Conservation (phyloP, 2,888 invertebrate species). For the Cephus pulcher region DNA sequence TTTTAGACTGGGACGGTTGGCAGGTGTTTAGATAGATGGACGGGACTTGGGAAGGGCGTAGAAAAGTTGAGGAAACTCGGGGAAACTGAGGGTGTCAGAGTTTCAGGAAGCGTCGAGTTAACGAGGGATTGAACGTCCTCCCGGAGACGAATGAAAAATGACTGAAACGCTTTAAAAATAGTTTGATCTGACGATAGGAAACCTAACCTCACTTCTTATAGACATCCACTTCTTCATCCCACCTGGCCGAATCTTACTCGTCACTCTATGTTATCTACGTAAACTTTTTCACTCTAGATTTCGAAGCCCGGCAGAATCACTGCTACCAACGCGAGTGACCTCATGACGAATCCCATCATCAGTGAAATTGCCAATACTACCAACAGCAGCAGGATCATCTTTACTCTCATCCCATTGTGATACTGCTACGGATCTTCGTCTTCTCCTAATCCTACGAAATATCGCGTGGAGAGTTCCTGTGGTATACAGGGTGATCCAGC, state of each 20-base stretch:
- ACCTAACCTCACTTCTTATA: neutral
- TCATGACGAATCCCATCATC: neutral
- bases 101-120: neutral
- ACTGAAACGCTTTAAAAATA: neutral
- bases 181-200: neutral
- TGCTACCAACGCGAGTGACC: neutral
- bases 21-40: neutral
- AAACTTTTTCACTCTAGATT: neutral
- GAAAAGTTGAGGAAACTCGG: neutral
- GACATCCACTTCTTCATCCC: neutral
- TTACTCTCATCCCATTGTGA: neutral
- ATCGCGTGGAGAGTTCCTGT: neutral
- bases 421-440: neutral
- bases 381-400: neutral
- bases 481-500: too few relatives aligned
- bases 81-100: neutral
- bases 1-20: neutral
- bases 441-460: neutral
- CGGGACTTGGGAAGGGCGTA: neutral
- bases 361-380: neutral
- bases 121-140: neutral
- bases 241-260: neutral
- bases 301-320: neutral
- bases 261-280: neutral
- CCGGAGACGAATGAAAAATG: neutral